Evolutionary conservation across 2,797 vertebrate genomes (phyloP), one percentile per base, ranked within the genome.

Genomic region (Pitangus sulphuratus): DNA sequence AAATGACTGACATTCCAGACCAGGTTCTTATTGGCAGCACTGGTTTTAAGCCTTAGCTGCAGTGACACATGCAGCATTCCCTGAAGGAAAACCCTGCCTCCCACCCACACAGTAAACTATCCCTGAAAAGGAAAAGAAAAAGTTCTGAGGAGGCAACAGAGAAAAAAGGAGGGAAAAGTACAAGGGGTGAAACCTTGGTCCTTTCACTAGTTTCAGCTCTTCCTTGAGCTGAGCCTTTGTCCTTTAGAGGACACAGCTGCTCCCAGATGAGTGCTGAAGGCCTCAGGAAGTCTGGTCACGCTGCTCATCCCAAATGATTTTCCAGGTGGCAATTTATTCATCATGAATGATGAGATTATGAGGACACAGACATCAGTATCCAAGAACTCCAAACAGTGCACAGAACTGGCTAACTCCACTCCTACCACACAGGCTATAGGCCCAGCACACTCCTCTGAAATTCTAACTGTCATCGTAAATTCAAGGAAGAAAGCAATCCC

Each of bases 401-500:
- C 10, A 89, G 4, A 12, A 50, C 26, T 44, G 65, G 60, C 8
- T 25, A 90, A 6, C 18, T 18, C 24, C 28, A 40, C 16, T 45
- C 69, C 50, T 87, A 70, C 44, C 40, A 56, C 6, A 1, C 17
- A 37, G 58, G 4, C 30, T 58, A 16, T 15, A 75, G 60, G n/a
- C 30, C 31, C 42, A 87, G 51, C 6, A 14, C 3, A 60, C 26
- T 35, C 21, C 54, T n/a, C 64, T 81, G 45, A 90, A 95, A 90
- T 64, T 83, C 45, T 79, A 56, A 33, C n/a, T 82, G 65, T 44
- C 50, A 61, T 24, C 47, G 40, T 90, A 79, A 90, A 90, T 94
- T 90, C 78, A 78, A 37, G 50, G 82, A 90, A 75, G 66, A 94
- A 90, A 79, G 22, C 19, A 77, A 58, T 71, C 42, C 44, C 31